These are phyloP conservation scores for Drosophila nigromelanica DNA, from an alignment of 1,140 invertebrate genomes.

Conservation along the genomic window DNA sequence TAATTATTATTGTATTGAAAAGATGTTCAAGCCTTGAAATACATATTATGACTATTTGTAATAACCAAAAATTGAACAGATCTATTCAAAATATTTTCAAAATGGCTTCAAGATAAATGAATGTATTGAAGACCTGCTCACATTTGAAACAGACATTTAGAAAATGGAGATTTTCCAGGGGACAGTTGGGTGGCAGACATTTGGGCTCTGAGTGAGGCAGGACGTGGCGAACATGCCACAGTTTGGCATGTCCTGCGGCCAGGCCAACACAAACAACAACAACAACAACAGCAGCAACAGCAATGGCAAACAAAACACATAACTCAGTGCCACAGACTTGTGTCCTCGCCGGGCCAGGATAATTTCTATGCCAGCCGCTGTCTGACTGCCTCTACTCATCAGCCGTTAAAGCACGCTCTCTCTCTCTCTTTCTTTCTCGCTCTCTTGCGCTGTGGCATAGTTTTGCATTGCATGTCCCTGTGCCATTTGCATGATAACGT, in stretches of 20 bases:
- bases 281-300: slow-evolving; percentile 22
- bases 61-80: too few relatives aligned
- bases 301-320: slow-evolving; percentile 23
- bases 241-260: slow-evolving; percentile 46
- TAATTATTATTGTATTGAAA: too few relatives aligned
- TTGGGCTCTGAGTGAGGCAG: neutral
- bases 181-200: neutral
- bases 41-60: too few relatives aligned
- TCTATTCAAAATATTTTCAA: too few relatives aligned
- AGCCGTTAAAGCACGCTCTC: neutral
- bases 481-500: slow-evolving; percentile 81
- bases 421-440: slow-evolving; percentile 6
- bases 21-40: too few relatives aligned
- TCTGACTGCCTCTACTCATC: slow-evolving; percentile 40
- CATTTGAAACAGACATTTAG: too few relatives aligned
- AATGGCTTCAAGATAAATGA: too few relatives aligned
- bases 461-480: slow-evolving; percentile 45
- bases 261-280: slow-evolving; percentile 10
- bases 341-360: slow-evolving; percentile 53
- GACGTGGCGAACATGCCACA: slow-evolving; percentile 33
- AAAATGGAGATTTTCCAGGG: too few relatives aligned
- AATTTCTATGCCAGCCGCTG: slow-evolving; percentile 63
- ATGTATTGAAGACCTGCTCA: too few relatives aligned
- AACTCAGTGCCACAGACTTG: slow-evolving; percentile 33
- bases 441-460: slow-evolving; percentile 3